Evolutionary conservation across 2,888 invertebrate genomes (phyloP), one percentile per base, ranked within the genome.

Genomic region (Oxycera nigricornis): DNA sequence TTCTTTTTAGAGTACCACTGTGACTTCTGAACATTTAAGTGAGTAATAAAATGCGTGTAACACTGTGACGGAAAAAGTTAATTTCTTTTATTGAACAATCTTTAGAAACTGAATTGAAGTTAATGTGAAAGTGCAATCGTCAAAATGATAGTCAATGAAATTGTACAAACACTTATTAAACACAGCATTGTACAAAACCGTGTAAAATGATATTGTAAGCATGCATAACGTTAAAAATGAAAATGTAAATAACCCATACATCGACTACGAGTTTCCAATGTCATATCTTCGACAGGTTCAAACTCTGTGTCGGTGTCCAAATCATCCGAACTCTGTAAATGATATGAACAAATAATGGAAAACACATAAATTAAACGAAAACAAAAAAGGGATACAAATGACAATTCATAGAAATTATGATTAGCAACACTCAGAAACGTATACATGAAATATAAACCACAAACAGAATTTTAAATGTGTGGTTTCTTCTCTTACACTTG

Each of bases 401-500:
- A 46, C 35, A 68, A 24, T 55, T 30, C 41, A 57, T 4, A 20
- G 14, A 50, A 24, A 6, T 11, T n/a, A n/a, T n/a, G 9, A 22
- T 67, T 46, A 67, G 28, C 41, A 41, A 70, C 52, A 55, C 11
- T 31, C 17, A 22, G 46, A 50, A 30, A 70, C 55, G 31, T 14
- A 26, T 3, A n/a, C 61, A 41, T 9, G n/a, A 26, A 11, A 24
- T 41, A 52, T n/a, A n/a, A 2, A 28, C 22, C 14, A 57, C 9
- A 11, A 72, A 59, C 31, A 14, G n/a, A n/a, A n/a, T 2, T 46
- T 46, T n/a, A 7, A 46, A 46, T 3, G 3, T 3, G 35, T 24
- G 28, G n/a, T n/a, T n/a, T n/a, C n/a, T 30, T 39, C 39, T 30
- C 92, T 91, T 89, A 94, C 94, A 96, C 90, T 95, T 95, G 87